Conservation (phyloP, 2,888 invertebrate genomes). For the Aelia acuminata region DNA sequence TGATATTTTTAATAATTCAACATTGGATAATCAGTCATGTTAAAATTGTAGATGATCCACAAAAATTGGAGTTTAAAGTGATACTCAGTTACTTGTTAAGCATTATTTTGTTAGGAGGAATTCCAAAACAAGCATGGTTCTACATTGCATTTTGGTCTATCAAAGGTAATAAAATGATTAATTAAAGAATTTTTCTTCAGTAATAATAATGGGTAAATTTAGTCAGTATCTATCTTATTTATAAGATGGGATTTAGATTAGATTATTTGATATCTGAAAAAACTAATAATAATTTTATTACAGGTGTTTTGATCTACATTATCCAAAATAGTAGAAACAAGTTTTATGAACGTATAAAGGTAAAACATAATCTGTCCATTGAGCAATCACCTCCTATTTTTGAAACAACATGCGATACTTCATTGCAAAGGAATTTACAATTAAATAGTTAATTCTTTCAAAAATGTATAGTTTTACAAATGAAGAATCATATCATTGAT, state of each 20-base stretch:
- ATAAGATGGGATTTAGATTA: not conserved
- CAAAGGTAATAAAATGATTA: conserved; percentile 3
- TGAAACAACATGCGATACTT: not conserved
- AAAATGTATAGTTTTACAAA: not conserved
- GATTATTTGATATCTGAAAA: not conserved
- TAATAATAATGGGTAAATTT: not conserved
- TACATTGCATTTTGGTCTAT: conserved; percentile 7
- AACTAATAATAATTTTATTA: conserved; percentile 1
- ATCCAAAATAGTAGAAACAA: not conserved
- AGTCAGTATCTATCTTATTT: not conserved
- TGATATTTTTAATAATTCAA: not conserved
- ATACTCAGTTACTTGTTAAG: not conserved
- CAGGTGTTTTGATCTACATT: not conserved
- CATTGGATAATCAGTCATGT: not conserved
- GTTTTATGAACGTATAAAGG: not conserved
- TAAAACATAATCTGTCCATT: conserved; percentile 9
- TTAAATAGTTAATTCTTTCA: not conserved
- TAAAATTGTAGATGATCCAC: not conserved
- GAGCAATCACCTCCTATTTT: conserved; percentile 33
- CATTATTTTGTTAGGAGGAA: conserved; percentile 14
- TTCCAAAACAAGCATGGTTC: not conserved
- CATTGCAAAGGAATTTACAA: not conserved
- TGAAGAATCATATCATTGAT: not conserved
- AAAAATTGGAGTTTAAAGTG: not conserved
- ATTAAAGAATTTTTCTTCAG: not conserved